These are phyloP conservation scores for Hylia prasina DNA, from an alignment of 2,113 vertebrate genomes.

Conservation along the genomic window DNA sequence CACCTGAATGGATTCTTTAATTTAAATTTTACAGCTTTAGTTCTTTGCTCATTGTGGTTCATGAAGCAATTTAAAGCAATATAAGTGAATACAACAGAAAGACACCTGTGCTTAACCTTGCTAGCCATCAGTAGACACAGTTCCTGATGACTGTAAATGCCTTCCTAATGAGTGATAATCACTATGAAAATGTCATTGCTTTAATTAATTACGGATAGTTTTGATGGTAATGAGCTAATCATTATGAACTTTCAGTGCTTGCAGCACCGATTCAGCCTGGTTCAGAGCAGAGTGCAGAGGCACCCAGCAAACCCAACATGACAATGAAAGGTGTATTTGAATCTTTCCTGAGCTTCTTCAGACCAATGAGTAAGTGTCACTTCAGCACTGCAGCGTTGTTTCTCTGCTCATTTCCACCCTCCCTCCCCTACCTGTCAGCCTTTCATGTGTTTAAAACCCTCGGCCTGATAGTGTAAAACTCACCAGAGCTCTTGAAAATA, in stretches of 20 bases:
- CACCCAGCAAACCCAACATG: neutral
- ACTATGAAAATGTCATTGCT: conserved; percentile 36
- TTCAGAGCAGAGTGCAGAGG: neutral
- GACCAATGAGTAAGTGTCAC: conserved; percentile 67
- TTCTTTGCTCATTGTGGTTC: conserved; percentile 11
- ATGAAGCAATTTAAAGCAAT: conserved; percentile 32
- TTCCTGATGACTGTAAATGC: conserved; percentile 24
- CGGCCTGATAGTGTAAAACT: neutral
- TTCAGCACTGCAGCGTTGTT: neutral
- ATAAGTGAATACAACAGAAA: neutral
- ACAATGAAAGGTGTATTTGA: neutral
- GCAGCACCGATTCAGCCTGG: neutral
- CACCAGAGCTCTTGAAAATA: neutral
- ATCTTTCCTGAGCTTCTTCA: conserved; percentile 24
- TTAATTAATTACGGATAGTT: conserved; percentile 38
- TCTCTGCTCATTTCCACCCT: neutral
- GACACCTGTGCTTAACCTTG: conserved; percentile 30
- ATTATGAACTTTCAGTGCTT: conserved; percentile 1
- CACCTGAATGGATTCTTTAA: neutral
- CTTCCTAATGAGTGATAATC: conserved; percentile 32
- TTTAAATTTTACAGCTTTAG: conserved; percentile 31
- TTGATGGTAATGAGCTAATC: conserved; percentile 46
- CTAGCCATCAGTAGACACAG: conserved; percentile 14
- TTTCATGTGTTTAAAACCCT: neutral
- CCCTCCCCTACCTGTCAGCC: neutral